These are phyloP conservation scores for Elanoides forficatus DNA, from an alignment of 2,113 vertebrate species.

Conservation along the genomic window DNA sequence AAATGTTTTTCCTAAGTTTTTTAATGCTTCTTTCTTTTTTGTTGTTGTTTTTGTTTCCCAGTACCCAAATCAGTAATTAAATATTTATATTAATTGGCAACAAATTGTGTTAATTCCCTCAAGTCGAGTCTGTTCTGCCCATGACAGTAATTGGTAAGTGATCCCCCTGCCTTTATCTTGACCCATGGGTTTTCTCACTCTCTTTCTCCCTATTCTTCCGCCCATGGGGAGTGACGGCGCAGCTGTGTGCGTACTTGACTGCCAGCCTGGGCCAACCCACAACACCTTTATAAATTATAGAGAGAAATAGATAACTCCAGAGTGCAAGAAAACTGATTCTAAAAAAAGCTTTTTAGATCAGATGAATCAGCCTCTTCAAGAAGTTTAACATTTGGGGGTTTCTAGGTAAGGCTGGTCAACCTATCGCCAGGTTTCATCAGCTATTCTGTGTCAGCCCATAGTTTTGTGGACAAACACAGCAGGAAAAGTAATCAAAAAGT, in stretches of 20 bases:
- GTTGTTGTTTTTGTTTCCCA: neutral
- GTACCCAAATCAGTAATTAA: neutral
- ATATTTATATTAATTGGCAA: neutral
- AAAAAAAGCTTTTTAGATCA: neutral
- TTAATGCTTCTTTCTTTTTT: neutral
- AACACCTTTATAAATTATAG: neutral
- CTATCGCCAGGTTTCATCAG: neutral
- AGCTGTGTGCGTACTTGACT: neutral
- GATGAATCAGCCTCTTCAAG: fast-evolving
- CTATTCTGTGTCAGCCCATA: neutral
- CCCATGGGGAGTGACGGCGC: fast-evolving
- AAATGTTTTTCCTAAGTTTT: neutral
- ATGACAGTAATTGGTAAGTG: neutral
- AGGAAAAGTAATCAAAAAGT: neutral
- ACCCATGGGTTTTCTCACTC: neutral
- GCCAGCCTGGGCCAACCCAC: neutral
- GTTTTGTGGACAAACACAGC: neutral
- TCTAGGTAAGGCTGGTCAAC: neutral
- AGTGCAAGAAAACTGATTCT: neutral
- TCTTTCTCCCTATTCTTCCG: neutral
- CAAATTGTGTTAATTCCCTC: neutral
- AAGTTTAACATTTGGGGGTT: neutral
- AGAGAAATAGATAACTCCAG: neutral
- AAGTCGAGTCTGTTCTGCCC: neutral
- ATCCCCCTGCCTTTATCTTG: neutral